Evolutionary conservation across 2,797 vertebrate genomes (phyloP).

Genomic region (Gephyroberyx darwinii): DNA sequence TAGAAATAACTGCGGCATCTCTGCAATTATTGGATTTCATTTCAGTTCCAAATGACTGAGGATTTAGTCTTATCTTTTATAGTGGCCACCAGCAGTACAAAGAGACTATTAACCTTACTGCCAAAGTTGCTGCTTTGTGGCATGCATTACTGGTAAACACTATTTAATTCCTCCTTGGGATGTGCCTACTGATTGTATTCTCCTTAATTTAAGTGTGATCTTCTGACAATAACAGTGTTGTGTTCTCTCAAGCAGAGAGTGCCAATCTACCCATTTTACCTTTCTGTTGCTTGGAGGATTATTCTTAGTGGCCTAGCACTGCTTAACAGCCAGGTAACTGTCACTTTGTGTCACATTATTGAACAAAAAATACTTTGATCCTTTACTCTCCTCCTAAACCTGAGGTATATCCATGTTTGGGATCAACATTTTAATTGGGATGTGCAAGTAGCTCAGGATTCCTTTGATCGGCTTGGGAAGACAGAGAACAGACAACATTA

Average conservation of each 20-base stretch:
- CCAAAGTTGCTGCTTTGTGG: constrained; percentile 17
- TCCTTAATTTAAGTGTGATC: constrained; percentile 22
- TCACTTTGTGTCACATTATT: constrained; percentile 5
- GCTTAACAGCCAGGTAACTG: constrained; percentile 5
- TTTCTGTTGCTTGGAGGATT: not conserved
- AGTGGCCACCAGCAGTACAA: no score
- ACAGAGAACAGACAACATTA: no score
- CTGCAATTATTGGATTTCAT: not conserved
- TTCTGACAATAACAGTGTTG: constrained; percentile 25
- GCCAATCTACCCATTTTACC: not conserved
- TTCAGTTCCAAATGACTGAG: not conserved
- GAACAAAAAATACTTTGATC: constrained; percentile 26
- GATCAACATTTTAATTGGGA: constrained; percentile 15
- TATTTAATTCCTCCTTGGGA: no score
- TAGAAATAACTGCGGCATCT: not conserved
- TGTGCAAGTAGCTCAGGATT: not conserved
- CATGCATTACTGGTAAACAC: no score
- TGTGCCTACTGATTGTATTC: constrained; percentile 18
- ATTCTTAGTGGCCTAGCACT: not conserved
- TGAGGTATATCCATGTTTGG: not conserved
- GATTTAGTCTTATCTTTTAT: not conserved
- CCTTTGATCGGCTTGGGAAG: constrained; percentile 8
- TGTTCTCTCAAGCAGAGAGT: not conserved
- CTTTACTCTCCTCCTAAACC: constrained; percentile 21
- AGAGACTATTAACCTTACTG: not conserved